Conservation (phyloP, 2,888 invertebrate species). For the Teleiodes luculella region DNA sequence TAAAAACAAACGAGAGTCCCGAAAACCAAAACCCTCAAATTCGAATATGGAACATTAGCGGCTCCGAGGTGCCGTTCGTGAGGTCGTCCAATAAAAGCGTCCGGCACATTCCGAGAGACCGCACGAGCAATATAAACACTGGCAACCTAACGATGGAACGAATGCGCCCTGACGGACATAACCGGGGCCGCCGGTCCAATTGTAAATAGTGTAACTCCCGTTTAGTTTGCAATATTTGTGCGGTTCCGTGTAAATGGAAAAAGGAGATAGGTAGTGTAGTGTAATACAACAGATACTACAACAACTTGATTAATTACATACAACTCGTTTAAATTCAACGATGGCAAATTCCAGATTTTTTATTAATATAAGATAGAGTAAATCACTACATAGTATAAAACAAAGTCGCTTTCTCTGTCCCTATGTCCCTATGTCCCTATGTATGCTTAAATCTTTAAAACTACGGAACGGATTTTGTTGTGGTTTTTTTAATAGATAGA, state of each 20-base stretch:
- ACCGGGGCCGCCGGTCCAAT: constrained; percentile 50
- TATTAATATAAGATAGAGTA: too few species aligned
- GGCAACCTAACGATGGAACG: constrained; percentile 57
- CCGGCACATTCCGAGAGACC: constrained; percentile 17
- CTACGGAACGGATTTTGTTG: too few species aligned
- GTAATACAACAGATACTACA: constrained; percentile 25
- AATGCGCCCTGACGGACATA: constrained; percentile 67
- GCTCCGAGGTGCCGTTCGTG: constrained; percentile 15
- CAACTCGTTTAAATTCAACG: too few species aligned
- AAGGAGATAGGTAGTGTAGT: constrained; percentile 48
- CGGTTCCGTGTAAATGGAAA: constrained; percentile 74
- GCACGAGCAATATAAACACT: constrained; percentile 62
- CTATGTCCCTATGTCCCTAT: too few species aligned
- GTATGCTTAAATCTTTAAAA: too few species aligned
- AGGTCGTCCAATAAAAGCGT: constrained; percentile 30
- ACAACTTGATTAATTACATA: too few species aligned
- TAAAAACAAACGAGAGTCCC: background rate
- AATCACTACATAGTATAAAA: too few species aligned
- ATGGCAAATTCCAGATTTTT: too few species aligned
- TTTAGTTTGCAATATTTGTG: constrained; percentile 77
- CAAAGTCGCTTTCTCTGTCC: too few species aligned
- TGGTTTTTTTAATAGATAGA: too few species aligned
- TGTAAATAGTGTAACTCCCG: constrained; percentile 72
- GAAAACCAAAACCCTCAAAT: constrained; percentile 17
- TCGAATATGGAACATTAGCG: constrained; percentile 28